Evolutionary conservation across 1,140 invertebrate genomes (phyloP), one percentile per base, ranked within the genome.

Genomic region (Ceratitis capitata): DNA sequence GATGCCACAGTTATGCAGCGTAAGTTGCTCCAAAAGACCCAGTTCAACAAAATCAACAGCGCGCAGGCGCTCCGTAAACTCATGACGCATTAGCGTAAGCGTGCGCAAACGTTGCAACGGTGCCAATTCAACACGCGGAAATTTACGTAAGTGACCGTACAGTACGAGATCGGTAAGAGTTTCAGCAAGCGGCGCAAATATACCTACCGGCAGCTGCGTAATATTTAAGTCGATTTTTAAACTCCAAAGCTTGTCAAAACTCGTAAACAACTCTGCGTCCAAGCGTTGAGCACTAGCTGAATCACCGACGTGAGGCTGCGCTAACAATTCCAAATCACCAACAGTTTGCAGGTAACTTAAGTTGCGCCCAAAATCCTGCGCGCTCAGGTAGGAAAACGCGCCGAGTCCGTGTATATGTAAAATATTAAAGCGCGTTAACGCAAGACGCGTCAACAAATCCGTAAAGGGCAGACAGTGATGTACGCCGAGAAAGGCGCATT

Each of bases 161-260:
- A 78, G 14, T 23, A 42, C 23, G 3, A 78, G 45, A 45, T 78
- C 69, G 14, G 5, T 78, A 10, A 78, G 32, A n/a, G 35, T 78
- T 6, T 16, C 39, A 4, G n/a, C 69, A 23, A 78, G 16, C 5
- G 69, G 69, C 2, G 7, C 10, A 26, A 78, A 78, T 19, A 78
- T 23, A 2, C n/a, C 6, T 1, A 1, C 6, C 19, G 39, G 39
- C n/a, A 78, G 4, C 16, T 78, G 39, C 39, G 69, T 78, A 23
- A 78, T n/a, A n/a, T 78, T 42, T 32, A 78, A 78, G 39, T 78
- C 69, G 69, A 78, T 42, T 45, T 45, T 78, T 6, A 78, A 9
- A 2, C 39, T 45, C 0, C 19, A 19, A 42, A 78, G n/a, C 10
- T 32, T n/a, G 9, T 16, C 2, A 45, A 78, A 78, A 0, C 0